Conservation (phyloP, 2,888 invertebrate species). For the Ophion slaviceki region DNA sequence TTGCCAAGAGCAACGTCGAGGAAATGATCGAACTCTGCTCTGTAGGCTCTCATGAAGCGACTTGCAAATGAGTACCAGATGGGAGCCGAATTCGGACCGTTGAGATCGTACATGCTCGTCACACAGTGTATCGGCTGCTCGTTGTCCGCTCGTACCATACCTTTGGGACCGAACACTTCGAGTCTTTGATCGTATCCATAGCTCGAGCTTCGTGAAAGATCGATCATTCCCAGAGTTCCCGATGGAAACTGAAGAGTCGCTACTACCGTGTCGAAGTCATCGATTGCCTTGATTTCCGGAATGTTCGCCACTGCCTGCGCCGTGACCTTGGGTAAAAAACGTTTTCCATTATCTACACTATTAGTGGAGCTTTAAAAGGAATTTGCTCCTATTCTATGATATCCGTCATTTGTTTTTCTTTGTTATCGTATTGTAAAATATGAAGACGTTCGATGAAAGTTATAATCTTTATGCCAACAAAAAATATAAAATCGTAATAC, state of each 20-base stretch:
- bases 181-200: constrained; percentile 90
- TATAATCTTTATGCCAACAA: too few species aligned
- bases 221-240: constrained; percentile 87
- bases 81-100: constrained; percentile 84
- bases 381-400: too few species aligned
- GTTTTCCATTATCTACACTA: background rate
- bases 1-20: constrained; percentile 85
- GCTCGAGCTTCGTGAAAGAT: constrained; percentile 86
- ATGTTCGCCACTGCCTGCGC: constrained; percentile 84
- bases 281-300: constrained; percentile 86
- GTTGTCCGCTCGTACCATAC: constrained; percentile 85
- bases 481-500: too few species aligned
- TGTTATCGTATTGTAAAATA: too few species aligned
- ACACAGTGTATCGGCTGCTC: constrained; percentile 85
- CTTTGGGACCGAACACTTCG: constrained; percentile 87
- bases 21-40: constrained; percentile 86
- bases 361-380: too few species aligned
- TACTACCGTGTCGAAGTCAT: constrained; percentile 88
- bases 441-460: too few species aligned
- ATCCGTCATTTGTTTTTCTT: too few species aligned
- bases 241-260: constrained; percentile 87
- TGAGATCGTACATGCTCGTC: constrained; percentile 82
- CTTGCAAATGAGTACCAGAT: constrained; percentile 87
- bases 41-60: constrained; percentile 85
- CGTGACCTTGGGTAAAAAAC: constrained; percentile 70